Conservation (phyloP, 2,888 invertebrate genomes). For the Marronus borbonicus region DNA sequence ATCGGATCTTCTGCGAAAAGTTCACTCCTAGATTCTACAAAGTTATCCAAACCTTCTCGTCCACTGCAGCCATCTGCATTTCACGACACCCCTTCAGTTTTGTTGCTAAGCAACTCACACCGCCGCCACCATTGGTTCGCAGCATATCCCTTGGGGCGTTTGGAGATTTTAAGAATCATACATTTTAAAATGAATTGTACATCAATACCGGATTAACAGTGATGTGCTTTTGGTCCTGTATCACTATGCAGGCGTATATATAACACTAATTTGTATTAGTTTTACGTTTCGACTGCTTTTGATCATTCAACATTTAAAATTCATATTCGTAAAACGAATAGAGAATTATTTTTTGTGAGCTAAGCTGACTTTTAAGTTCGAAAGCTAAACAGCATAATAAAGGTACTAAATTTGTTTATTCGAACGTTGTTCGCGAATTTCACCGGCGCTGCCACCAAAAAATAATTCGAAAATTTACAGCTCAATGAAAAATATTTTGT, state of each 20-base stretch:
- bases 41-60: constrained; percentile 15
- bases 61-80: constrained; percentile 54
- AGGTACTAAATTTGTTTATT: not conserved
- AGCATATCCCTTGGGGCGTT: constrained; percentile 25
- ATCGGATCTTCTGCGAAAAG: no score
- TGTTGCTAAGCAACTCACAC: constrained; percentile 54
- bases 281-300: constrained; percentile 3
- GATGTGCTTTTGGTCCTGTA: constrained; percentile 10
- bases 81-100: constrained; percentile 49
- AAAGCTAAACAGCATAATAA: not conserved
- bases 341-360: not conserved
- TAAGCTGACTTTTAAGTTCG: not conserved
- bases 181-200: constrained; percentile 48
- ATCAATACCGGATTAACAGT: constrained; percentile 35
- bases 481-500: not conserved
- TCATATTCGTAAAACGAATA: not conserved
- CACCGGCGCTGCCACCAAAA: constrained; percentile 12
- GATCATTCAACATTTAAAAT: constrained; percentile 18
- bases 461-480: not conserved
- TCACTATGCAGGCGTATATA: not conserved
- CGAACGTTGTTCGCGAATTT: not conserved
- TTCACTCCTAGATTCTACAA: not conserved
- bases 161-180: constrained; percentile 49
- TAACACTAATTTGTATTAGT: constrained; percentile 13
- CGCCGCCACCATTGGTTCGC: constrained; percentile 48